Conservation (phyloP, 2,113 vertebrate species). For the Pluvianellus socialis region DNA sequence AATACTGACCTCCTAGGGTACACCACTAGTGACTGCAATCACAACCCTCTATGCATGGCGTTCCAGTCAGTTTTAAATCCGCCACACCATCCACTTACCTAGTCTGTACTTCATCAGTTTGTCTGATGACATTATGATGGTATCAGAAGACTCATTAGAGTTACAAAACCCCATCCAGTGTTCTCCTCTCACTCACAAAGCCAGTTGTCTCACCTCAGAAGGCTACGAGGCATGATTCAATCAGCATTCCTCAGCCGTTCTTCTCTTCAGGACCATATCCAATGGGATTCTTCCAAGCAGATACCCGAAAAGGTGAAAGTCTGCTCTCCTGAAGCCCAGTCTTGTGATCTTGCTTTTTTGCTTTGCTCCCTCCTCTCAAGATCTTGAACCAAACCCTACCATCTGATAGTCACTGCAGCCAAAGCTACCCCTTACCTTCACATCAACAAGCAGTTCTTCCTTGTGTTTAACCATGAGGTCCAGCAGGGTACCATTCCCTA, state of each 20-base stretch:
- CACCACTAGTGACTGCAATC: not conserved
- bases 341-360: not conserved
- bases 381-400: not conserved
- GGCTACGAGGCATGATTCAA: not conserved
- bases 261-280: not conserved
- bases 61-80: not conserved
- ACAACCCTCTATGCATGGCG: not conserved
- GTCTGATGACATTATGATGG: not conserved
- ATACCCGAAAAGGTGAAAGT: not conserved
- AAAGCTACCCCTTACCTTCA: not conserved
- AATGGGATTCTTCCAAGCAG: not conserved
- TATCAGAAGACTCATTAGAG: not conserved
- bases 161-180: not conserved
- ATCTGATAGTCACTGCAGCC: not conserved
- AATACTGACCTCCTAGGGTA: not conserved
- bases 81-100: not conserved
- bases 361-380: not conserved
- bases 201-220: not conserved
- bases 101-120: not conserved
- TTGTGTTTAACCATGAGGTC: not conserved
- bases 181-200: not conserved
- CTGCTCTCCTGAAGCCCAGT: not conserved
- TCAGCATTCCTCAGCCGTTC: not conserved
- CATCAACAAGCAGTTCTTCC: not conserved
- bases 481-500: not conserved